Base-by-base conservation (phyloP, 2,888 invertebrate species). In the Diplolepis rosae region DNA sequence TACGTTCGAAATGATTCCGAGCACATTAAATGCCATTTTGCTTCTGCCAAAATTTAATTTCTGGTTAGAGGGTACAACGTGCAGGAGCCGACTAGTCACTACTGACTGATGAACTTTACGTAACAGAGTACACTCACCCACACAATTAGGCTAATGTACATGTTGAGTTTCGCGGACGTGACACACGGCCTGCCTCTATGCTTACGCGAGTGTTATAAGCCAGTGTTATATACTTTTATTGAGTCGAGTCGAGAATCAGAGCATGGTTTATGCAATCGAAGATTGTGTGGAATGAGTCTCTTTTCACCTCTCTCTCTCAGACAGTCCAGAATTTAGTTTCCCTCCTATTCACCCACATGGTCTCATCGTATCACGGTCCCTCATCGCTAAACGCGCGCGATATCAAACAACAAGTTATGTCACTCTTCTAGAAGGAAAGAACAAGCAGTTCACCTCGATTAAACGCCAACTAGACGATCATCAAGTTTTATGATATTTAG, bases 201-300 rank as follows among this genome's bases (percentile, higher is more conserved):
- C 66, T 75, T 77, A 80, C 78, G 78, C 75, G 69, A 75, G 50
- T 45, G 67, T 69, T 65, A 48, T 73, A 70, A 71, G 61, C 73
- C 74, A 73, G 70, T 80, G 79, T 79, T 76, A 78, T 73, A 68
- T 71, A 70, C 70, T 74, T 77, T n/a, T n/a, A n/a, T n/a, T n/a
- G n/a, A n/a, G 70, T 76, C 76, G 73, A 74, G 73, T 69, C 77
- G 78, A 79, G 83, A 86, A 85, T 83, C 82, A 72, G 83, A 83
- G 80, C 82, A 80, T 76, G 74, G 76, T 84, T 86, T 83, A 85
- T 83, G 81, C 85, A 87, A 86, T 82, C 79, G 77, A 78, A 84
- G 83, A 85, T 85, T 81, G 80, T 78, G 80, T 80, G 81, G 82
- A 85, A 83, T 80, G 80, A 78, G 77, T 77, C 45, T 72, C 72